Base-by-base conservation (phyloP, 2,113 vertebrate species). In the Calonectris borealis region DNA sequence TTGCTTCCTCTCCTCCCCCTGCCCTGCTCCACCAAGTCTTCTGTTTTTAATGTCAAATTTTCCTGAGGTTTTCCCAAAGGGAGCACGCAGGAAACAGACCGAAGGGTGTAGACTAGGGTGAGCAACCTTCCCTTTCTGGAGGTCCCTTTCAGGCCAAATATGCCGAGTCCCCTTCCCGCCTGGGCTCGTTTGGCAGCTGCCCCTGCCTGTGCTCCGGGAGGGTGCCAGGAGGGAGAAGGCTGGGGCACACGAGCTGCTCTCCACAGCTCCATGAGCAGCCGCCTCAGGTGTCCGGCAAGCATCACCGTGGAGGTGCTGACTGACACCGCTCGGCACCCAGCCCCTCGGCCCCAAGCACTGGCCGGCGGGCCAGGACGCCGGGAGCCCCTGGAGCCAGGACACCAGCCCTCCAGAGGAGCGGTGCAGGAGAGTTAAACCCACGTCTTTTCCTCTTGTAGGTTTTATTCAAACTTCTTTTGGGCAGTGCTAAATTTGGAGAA, bases 401-500 rank as follows among this genome's bases (percentile, higher is more conserved):
- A 44, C 31, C 42, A 62, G 60, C 18, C 55, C 18, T 61, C 25
- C 54, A 31, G 62, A 54, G 42, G 44, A 57, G 66, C 3, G 1
- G 12, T 83, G 40, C 68, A 49, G 83, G 29, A 80, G 22, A 79
- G 7, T 79, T 79, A 89, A 95, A 79, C 38, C 34, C 48, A 9
- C 71, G 38, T 94, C 10, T 90, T 94, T 86, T 87, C 92, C 31
- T 97, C 87, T 78, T 90, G 54, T 97, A 99, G 99, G 99, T 99
- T 95, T 98, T 99, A 95, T 99, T 99, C 98, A 99, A 99, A 97
- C 99, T 99, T 96, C 98, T 99, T 93, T 98, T 99, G 91, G 99
- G 99, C 97, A 99, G 99, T 92, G 99, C 99, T 91, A 99, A 99
- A 98, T 99, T 99, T 76, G 99, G 99, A 89, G 99, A 99, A 97